Evolutionary conservation across 2,888 invertebrate species (phyloP), one percentile per base, ranked within the genome.

Genomic region (Parapristionchus giblindavisi): DNA sequence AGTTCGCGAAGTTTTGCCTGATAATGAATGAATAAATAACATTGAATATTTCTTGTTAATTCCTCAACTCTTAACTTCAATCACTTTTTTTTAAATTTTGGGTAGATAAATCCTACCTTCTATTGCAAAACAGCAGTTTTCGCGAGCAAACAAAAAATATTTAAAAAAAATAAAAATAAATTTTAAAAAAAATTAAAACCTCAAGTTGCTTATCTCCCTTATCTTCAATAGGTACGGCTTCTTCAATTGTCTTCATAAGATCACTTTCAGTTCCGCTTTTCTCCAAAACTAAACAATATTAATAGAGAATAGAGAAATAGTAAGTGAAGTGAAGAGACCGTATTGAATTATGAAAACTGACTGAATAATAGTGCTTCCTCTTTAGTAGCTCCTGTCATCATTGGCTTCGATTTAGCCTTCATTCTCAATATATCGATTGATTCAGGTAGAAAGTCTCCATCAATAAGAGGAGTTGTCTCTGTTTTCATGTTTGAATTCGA

Each of bases 331-430:
- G n/a, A 54, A 3, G 11, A 29, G 60, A 72, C 27, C 34, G 11
- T 38, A 3, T 1, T 43, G 2, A 24, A 81, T 80, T 56, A 14
- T 77, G 70, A 21, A 82, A 72, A 29, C 83, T 77, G 38, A 81
- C 68, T 51, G 24, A 68, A 34, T 8, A 68, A 14, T 0, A 68
- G 52, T 1, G 51, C 68, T 14, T 68, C 68, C 52, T 52, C 48
- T 36, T 51, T 51, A 17, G 51, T 32, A 3, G 52, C 68, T 51
- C 68, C 68, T 1, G 68, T 68, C 68, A 68, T 68, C 52, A 68
- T 21, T 24, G 68, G 68, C 24, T 68, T 68, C 11, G 52, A 36
- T 24, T 4, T 68, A n/a, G 68, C 68, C 29, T 52, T 32, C 52
- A 52, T 68, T 24, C 68, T 51, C 52, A 68, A 21, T 8, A 52